Conservation (phyloP, 2,888 invertebrate species). For the Blomia tropicalis region DNA sequence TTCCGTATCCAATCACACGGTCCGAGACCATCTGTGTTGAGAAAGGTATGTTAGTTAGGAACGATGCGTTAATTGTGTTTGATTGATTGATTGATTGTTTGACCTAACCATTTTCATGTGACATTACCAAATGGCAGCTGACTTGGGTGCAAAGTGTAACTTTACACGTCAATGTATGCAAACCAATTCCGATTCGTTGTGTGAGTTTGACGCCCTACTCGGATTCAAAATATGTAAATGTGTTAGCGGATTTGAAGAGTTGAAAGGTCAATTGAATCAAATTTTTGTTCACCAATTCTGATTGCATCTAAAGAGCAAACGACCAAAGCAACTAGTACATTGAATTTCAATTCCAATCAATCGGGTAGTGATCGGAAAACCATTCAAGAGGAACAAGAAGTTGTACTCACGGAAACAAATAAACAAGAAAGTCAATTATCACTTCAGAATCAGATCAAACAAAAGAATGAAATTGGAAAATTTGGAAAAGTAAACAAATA, state of each 20-base stretch:
- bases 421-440: too few species aligned
- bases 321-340: too few species aligned
- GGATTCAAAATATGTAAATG: conserved; percentile 3
- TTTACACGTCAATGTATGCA: neutral
- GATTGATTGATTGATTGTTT: too few species aligned
- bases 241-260: conserved; percentile 4
- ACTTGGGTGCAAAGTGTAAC: neutral
- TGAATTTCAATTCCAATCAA: too few species aligned
- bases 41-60: neutral
- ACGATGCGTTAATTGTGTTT: neutral
- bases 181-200: neutral
- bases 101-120: neutral
- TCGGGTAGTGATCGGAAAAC: too few species aligned
- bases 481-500: neutral
- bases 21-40: neutral
- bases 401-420: neutral
- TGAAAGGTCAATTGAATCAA: too few species aligned
- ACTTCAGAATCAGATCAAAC: neutral
- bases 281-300: too few species aligned
- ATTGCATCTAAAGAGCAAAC: too few species aligned
- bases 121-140: neutral
- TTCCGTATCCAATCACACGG: neutral
- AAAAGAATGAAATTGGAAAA: neutral
- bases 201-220: neutral
- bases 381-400: neutral